Evolutionary conservation across 2,797 vertebrate species (phyloP).

Genomic region (Pitangus sulphuratus): DNA sequence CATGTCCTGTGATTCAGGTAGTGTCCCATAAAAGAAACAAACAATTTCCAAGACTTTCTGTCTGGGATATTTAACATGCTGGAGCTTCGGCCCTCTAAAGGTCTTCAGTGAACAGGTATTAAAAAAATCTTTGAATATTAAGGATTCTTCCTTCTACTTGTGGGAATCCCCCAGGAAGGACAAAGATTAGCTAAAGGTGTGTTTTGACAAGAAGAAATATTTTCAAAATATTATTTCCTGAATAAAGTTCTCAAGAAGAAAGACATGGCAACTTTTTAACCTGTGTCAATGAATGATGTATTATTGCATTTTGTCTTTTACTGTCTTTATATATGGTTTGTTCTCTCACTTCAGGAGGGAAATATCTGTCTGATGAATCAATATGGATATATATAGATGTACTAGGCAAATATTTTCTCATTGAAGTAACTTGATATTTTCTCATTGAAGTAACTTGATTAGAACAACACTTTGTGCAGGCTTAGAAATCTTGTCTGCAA

Average conservation of each 20-base stretch:
- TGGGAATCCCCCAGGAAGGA: not conserved
- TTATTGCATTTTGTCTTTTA: not conserved
- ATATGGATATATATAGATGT: not conserved
- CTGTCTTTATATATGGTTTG: not conserved
- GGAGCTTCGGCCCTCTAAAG: not conserved
- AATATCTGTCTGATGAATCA: not conserved
- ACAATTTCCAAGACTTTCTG: not conserved
- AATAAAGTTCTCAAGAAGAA: not conserved
- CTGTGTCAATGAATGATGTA: not conserved
- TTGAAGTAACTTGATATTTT: not conserved
- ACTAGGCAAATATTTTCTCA: not conserved
- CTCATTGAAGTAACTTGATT: not conserved
- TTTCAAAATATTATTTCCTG: not conserved
- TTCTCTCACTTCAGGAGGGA: not conserved
- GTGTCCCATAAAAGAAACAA: not conserved
- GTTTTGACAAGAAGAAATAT: not conserved
- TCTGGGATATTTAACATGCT: not conserved
- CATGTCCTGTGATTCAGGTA: not conserved
- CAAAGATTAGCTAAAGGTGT: not conserved
- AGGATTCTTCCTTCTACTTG: not conserved
- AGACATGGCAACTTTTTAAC: not conserved
- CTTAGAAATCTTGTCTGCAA: not conserved
- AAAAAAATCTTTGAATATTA: not conserved
- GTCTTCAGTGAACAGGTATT: not conserved
- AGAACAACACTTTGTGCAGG: not conserved